phyloP scores from a whole-genome alignment of 2,797 vertebrate species.

The Cichlasoma orientale region DNA sequence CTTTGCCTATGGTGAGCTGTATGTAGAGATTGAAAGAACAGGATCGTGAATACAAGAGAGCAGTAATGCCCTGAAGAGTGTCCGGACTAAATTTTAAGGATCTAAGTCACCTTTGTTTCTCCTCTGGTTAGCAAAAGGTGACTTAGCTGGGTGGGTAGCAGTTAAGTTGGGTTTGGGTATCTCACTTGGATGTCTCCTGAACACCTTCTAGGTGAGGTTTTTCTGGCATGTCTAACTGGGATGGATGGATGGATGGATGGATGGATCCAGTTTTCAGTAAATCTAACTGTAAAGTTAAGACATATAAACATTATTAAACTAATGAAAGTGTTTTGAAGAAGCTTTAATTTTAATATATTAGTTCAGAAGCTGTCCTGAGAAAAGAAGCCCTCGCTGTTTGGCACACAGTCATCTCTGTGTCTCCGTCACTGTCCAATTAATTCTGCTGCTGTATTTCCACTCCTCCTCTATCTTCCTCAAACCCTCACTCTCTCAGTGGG shows the following conservation, averaged over 20 bases:
- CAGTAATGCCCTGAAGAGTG: background rate
- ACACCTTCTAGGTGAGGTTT: background rate
- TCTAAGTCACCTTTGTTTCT: background rate
- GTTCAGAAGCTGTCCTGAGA: background rate
- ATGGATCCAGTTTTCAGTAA: background rate
- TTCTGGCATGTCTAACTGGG: background rate
- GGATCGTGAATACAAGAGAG: background rate
- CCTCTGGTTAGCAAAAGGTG: too few species aligned
- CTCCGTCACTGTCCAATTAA: conserved; percentile 61
- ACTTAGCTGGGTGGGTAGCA: background rate
- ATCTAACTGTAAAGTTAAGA: too few species aligned
- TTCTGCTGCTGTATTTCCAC: conserved; percentile 49
- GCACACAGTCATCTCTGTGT: conserved; percentile 46
- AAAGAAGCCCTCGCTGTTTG: conserved; percentile 11
- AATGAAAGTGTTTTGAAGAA: background rate
- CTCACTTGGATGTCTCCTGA: background rate
- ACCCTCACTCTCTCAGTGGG: conserved; percentile 34
- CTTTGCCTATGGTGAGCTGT: background rate
- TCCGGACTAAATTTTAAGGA: background rate
- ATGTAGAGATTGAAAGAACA: background rate
- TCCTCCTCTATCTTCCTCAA: conserved; percentile 34
- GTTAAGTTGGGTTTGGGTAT: background rate
- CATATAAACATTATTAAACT: background rate
- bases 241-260: background rate
- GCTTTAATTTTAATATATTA: background rate